Percentiles rank a stretch among this genome's conserved stretches.
Evolutionary conservation across 2,888 invertebrate species (phyloP).

Genomic region (Synergus laeviventris): DNA sequence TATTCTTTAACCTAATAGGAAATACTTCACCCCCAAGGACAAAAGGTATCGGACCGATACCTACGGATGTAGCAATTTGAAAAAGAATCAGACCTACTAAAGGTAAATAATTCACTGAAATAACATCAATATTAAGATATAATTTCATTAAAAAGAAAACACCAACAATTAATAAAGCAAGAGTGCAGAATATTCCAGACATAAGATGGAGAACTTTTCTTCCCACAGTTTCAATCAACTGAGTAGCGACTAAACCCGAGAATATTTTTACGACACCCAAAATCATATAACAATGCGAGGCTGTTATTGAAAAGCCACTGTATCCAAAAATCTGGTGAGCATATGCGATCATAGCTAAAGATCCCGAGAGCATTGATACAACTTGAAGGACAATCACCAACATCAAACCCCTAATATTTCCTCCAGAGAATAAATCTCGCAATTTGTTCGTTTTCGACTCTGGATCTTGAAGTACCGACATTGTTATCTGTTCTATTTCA

Average conservation of each 20-base stretch:
- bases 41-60: slow-evolving; percentile 81
- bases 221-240: slow-evolving; percentile 80
- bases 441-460: slow-evolving; percentile 71
- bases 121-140: slow-evolving; percentile 76
- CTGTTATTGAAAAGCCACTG: slow-evolving; percentile 77
- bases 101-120: slow-evolving; percentile 79
- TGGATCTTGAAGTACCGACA: slow-evolving; percentile 77
- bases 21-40: slow-evolving; percentile 82
- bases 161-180: slow-evolving; percentile 78
- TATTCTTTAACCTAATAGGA: slow-evolving; percentile 81
- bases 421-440: slow-evolving; percentile 75
- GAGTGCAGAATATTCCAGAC: slow-evolving; percentile 79
- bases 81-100: slow-evolving; percentile 80
- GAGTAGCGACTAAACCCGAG: slow-evolving; percentile 79
- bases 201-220: slow-evolving; percentile 80
- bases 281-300: slow-evolving; percentile 78
- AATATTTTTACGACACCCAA: slow-evolving; percentile 78
- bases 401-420: slow-evolving; percentile 79
- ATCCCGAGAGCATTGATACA: slow-evolving; percentile 81
- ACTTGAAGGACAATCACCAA: slow-evolving; percentile 81
- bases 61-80: slow-evolving; percentile 80
- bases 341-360: slow-evolving; percentile 80
- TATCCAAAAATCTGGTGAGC: slow-evolving; percentile 81
- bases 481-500: slow-evolving; percentile 79
- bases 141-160: slow-evolving; percentile 79